A percentile compares a stretch with the other conserved stretches of the same genome.
phyloP scores from a whole-genome alignment of 2,888 invertebrate species.

The Pollenia angustigena region DNA sequence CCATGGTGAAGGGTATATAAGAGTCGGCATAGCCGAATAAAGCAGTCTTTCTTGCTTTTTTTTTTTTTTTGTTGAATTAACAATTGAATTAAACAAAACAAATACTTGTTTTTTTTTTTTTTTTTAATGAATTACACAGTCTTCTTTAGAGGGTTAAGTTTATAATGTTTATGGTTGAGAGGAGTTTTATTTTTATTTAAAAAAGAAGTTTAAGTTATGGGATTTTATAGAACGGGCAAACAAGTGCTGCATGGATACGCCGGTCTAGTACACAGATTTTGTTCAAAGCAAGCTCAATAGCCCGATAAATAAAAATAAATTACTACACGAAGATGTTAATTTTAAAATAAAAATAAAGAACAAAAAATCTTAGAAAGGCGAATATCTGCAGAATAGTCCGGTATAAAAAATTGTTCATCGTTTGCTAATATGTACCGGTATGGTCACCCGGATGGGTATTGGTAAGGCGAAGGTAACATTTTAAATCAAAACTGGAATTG shows the following conservation, averaged over 20 bases:
- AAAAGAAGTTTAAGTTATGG: background rate
- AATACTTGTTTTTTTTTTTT: background rate
- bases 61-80: slow-evolving; percentile 10
- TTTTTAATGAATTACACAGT: background rate
- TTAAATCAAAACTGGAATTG: no score
- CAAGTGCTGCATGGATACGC: background rate
- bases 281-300: slow-evolving; percentile 45
- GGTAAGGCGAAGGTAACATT: no score
- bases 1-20: no score
- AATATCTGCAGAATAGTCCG: no score
- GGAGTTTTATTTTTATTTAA: background rate
- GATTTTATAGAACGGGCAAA: background rate
- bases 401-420: no score
- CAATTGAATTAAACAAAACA: no score
- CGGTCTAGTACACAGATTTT: slow-evolving; percentile 32
- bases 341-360: background rate
- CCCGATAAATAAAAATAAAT: background rate
- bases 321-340: background rate
- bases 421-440: no score
- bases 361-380: no score
- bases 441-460: no score
- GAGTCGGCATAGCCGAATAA: no score
- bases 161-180: slow-evolving; percentile 5
- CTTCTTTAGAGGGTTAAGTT: slow-evolving; percentile 38
- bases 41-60: background rate